Percentiles rank a stretch among this genome's conserved stretches.
These are phyloP conservation scores for Corythornis madagascariensis DNA, from an alignment of 2,113 vertebrate genomes.

Conservation along the genomic window DNA sequence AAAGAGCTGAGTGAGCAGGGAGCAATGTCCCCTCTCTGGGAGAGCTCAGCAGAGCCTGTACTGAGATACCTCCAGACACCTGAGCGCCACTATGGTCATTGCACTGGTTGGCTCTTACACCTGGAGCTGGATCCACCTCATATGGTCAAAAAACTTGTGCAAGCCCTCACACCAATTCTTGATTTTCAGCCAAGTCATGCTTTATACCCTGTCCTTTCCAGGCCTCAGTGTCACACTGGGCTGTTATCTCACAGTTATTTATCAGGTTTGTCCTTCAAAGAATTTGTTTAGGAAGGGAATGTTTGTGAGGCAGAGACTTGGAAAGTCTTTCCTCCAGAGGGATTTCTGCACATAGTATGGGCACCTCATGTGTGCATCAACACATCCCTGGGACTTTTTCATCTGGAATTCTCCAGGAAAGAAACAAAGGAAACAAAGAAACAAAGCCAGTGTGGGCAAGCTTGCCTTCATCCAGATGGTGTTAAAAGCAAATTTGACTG, in stretches of 20 bases:
- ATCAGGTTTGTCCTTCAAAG: not conserved
- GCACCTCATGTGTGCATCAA: not conserved
- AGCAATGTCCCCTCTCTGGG: not conserved
- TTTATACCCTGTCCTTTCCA: not conserved
- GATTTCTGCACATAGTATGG: not conserved
- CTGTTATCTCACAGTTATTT: not conserved
- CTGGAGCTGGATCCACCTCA: not conserved
- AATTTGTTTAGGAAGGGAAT: not conserved
- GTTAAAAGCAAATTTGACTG: not conserved
- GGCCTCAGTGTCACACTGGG: not conserved
- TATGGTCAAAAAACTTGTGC: not conserved
- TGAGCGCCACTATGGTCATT: not conserved
- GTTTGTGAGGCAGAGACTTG: not conserved
- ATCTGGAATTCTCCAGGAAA: not conserved
- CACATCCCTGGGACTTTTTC: not conserved
- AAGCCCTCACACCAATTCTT: not conserved
- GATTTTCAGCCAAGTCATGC: not conserved
- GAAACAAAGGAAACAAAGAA: not conserved
- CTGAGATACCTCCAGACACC: not conserved
- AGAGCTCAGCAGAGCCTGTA: not conserved
- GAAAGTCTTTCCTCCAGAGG: not conserved
- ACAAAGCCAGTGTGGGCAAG: not conserved
- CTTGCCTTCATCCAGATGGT: not conserved
- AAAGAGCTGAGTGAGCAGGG: not conserved
- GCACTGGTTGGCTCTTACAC: not conserved